A percentile compares a stretch with the other conserved stretches of the same genome.
Conservation (phyloP, 1,140 invertebrate species). For the Neodiprion virginianus region DNA sequence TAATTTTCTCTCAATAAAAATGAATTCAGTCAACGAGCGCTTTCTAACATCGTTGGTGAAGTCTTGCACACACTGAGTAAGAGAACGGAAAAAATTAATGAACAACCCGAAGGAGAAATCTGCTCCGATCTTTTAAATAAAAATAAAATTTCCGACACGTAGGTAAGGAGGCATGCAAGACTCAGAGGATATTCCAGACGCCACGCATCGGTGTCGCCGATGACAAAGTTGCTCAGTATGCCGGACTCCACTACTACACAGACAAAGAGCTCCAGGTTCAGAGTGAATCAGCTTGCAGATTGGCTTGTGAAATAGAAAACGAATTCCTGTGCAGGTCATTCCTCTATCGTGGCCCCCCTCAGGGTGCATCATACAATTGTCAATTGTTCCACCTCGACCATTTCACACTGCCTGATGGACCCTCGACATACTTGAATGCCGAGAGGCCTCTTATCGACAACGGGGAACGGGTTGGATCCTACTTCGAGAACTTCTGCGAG, state of each 20-base stretch:
- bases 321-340: conserved; percentile 93
- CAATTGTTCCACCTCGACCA: conserved; percentile 92
- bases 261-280: conserved; percentile 89
- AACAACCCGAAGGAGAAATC: no score
- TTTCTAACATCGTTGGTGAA: no score
- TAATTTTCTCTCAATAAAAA: no score
- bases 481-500: conserved; percentile 90
- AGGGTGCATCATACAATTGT: conserved; percentile 84
- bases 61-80: no score
- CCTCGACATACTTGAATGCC: conserved; percentile 86
- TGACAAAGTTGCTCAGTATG: conserved; percentile 90
- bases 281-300: conserved; percentile 81
- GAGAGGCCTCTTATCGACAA: conserved; percentile 90
- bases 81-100: no score
- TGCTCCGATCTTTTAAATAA: no score
- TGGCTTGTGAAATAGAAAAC: conserved; percentile 91
- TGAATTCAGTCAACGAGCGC: no score
- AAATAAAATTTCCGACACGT: conserved; percentile 5
- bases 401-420: conserved; percentile 88
- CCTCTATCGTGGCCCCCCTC: conserved; percentile 80
- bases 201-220: conserved; percentile 88
- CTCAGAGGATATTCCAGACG: conserved; percentile 75
- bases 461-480: conserved; percentile 86
- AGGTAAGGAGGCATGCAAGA: conserved; percentile 82
- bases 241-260: conserved; percentile 89